Evolutionary conservation across 2,113 vertebrate genomes (phyloP).

Genomic region (Notothenia rossii): DNA sequence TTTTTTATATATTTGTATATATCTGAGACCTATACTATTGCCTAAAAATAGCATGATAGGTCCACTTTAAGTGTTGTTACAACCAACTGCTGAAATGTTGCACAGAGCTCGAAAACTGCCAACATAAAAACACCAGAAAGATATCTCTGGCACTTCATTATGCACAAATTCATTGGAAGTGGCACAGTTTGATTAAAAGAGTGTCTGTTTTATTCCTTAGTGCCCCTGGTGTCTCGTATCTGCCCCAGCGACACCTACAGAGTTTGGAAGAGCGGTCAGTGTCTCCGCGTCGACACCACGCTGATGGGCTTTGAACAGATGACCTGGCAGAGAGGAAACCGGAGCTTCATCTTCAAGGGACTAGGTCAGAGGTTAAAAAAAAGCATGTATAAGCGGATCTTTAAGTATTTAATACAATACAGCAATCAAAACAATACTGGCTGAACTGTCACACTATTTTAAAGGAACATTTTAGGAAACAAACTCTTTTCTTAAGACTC

Average conservation of each 20-base stretch:
- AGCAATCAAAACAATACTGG: too few relatives aligned
- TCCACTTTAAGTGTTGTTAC: neutral
- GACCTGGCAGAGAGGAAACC: constrained; percentile 98
- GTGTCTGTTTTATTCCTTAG: constrained; percentile 73
- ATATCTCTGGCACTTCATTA: neutral
- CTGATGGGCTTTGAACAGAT: constrained; percentile 98
- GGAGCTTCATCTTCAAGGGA: constrained; percentile 96
- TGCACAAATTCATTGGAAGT: neutral
- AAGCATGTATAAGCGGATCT: too few relatives aligned
- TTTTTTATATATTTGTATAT: too few relatives aligned
- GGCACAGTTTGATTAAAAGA: neutral
- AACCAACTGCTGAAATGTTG: neutral
- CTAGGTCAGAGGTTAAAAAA: constrained; percentile 87
- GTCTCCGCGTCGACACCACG: constrained; percentile 95
- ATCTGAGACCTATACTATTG: too few relatives aligned
- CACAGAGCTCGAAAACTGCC: neutral
- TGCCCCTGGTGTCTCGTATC: constrained; percentile 97
- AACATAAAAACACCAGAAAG: neutral
- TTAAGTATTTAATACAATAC: too few relatives aligned
- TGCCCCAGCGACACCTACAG: constrained; percentile 98
- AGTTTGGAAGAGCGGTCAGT: constrained; percentile 98
- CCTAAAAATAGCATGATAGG: too few relatives aligned
- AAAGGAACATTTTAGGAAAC: too few relatives aligned
- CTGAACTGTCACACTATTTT: too few relatives aligned
- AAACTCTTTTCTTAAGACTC: too few relatives aligned